phyloP scores from a whole-genome alignment of 2,888 invertebrate genomes.

The Frankliniella intonsa region DNA sequence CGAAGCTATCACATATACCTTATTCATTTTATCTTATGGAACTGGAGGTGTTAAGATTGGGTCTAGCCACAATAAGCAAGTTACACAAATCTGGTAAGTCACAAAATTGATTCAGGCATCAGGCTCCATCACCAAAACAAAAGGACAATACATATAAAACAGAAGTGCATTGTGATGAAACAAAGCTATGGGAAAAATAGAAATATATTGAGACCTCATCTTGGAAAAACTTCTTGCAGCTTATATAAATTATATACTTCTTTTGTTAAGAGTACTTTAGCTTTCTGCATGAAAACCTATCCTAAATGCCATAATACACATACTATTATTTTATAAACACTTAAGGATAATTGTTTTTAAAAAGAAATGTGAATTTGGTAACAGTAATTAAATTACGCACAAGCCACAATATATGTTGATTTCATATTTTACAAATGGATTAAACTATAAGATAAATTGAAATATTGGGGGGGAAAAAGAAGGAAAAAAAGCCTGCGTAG shows the following conservation, averaged over 20 bases:
- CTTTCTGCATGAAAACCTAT: too few relatives aligned
- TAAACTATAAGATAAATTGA: not conserved
- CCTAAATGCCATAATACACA: too few relatives aligned
- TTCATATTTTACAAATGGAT: not conserved
- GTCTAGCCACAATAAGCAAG: not conserved
- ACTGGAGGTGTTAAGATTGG: not conserved
- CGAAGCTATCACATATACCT: too few relatives aligned
- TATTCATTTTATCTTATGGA: too few relatives aligned
- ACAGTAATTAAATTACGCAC: not conserved
- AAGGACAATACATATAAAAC: not conserved
- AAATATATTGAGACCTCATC: too few relatives aligned
- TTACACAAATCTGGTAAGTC: not conserved
- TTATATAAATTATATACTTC: too few relatives aligned
- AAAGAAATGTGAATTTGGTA: not conserved
- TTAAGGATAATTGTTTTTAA: not conserved
- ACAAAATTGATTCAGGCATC: not conserved
- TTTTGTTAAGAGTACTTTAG: too few relatives aligned
- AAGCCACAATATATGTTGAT: not conserved
- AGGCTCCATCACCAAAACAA: slow-evolving; percentile 11
- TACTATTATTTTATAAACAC: not conserved
- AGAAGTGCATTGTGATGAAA: not conserved
- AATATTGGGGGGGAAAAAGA: not conserved
- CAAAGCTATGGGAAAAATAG: too few relatives aligned
- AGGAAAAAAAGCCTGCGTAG: not conserved
- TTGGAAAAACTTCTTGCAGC: too few relatives aligned